phyloP scores from a whole-genome alignment of 2,888 invertebrate species.

The Meliscaeva auricollis region DNA sequence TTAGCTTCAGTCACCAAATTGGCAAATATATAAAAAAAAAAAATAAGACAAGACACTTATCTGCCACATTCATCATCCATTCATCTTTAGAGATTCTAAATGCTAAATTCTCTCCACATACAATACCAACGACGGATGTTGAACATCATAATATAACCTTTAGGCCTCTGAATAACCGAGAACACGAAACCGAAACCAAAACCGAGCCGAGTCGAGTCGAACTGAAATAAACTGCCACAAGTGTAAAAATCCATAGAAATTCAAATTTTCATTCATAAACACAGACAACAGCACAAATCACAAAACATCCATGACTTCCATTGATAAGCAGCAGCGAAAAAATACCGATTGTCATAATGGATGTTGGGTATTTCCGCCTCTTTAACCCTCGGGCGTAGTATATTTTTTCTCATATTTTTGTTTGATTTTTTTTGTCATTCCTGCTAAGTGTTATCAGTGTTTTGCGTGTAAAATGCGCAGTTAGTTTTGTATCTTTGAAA shows the following conservation, averaged over 20 bases:
- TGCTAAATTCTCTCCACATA: slow-evolving; percentile 1
- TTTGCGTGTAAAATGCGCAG: slow-evolving; percentile 47
- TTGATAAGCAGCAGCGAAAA: slow-evolving; percentile 55
- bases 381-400: slow-evolving; percentile 20
- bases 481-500: slow-evolving; percentile 41
- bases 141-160: slow-evolving; percentile 54
- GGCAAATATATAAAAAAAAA: slow-evolving; percentile 1
- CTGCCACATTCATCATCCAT: slow-evolving; percentile 9
- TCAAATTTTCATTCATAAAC: slow-evolving; percentile 73
- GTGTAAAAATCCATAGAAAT: slow-evolving; percentile 43
- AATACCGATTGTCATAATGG: slow-evolving; percentile 54
- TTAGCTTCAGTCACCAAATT: slow-evolving; percentile 22
- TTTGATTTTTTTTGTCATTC: background rate
- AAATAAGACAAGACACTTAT: slow-evolving; percentile 8
- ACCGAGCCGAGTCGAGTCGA: background rate
- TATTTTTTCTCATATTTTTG: background rate
- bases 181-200: background rate
- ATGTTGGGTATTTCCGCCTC: slow-evolving; percentile 17
- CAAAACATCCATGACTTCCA: slow-evolving; percentile 43
- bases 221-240: slow-evolving; percentile 14
- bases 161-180: slow-evolving; percentile 8
- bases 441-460: slow-evolving; percentile 38
- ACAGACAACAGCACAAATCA: slow-evolving; percentile 30
- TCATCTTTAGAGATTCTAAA: slow-evolving; percentile 32
- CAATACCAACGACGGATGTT: slow-evolving; percentile 43